Evolutionary conservation across 2,113 vertebrate genomes (phyloP).

Genomic region (Tretioscincus oriximinensis): DNA sequence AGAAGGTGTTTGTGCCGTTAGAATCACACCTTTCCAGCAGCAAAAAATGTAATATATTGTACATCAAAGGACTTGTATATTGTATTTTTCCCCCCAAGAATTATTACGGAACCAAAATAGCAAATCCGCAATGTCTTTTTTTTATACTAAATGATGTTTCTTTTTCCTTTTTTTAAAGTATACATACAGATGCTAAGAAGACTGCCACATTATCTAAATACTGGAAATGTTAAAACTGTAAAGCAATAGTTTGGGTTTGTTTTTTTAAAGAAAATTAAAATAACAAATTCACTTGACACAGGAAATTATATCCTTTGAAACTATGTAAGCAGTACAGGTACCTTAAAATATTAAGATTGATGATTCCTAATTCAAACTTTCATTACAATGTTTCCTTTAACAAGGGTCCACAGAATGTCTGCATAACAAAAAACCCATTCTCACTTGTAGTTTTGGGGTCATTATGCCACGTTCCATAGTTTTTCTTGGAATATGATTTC

Average conservation of each 20-base stretch:
- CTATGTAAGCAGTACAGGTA: slow-evolving; percentile 59
- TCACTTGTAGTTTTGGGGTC: no score
- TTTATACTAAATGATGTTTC: slow-evolving; percentile 13
- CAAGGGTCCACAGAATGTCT: not conserved
- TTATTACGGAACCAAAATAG: slow-evolving; percentile 31
- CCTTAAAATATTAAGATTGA: slow-evolving; percentile 44
- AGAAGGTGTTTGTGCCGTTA: not conserved
- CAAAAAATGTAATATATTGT: slow-evolving; percentile 58
- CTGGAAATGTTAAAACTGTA: slow-evolving; percentile 55
- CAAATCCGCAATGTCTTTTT: slow-evolving; percentile 29
- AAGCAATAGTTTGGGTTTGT: slow-evolving; percentile 52
- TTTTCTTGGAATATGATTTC: no score
- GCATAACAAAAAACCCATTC: not conserved
- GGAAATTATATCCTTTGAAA: slow-evolving; percentile 82
- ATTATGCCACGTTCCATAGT: no score
- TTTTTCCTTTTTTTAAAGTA: no score
- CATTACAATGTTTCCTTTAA: slow-evolving; percentile 2
- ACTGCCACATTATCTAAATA: slow-evolving; percentile 53
- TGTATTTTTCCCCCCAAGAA: slow-evolving; percentile 47
- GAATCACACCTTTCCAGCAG: slow-evolving; percentile 33
- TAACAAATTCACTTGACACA: slow-evolving; percentile 72
- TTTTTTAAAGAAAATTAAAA: not conserved
- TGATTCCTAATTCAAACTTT: slow-evolving; percentile 39
- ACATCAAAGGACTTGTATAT: slow-evolving; percentile 48
- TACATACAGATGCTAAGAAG: slow-evolving; percentile 42